phyloP scores from a whole-genome alignment of 1,140 invertebrate species.

The Panulirus ornatus region DNA sequence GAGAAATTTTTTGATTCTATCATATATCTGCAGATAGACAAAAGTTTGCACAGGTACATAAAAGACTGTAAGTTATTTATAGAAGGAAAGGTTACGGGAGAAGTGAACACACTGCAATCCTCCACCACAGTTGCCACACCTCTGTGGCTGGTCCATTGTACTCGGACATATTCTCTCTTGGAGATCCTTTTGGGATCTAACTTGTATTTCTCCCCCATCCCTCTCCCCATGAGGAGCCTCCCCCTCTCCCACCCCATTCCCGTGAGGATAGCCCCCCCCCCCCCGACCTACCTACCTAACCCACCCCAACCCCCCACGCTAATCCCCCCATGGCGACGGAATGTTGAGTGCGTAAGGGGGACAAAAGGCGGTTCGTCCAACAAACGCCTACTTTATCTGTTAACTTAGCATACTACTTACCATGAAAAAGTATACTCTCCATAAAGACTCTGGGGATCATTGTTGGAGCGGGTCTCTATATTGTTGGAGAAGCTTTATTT shows the following conservation, averaged over 20 bases:
- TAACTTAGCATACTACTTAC: conserved; percentile 62
- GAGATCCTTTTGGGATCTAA: neutral
- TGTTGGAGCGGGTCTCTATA: conserved; percentile 2
- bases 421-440: conserved; percentile 41
- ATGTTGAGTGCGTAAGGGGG: neutral
- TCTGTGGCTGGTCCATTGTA: no score
- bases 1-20: no score
- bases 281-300: neutral
- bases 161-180: no score
- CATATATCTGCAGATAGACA: no score
- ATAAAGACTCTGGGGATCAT: neutral
- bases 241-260: no score
- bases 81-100: no score
- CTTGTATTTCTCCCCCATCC: no score
- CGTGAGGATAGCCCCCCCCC: neutral
- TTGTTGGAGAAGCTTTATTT: conserved; percentile 21
- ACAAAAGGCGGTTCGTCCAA: neutral
- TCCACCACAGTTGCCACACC: no score
- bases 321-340: neutral
- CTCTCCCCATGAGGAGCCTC: no score
- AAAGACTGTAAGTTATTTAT: no score
- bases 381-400: conserved; percentile 38
- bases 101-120: no score
- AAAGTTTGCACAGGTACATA: no score
- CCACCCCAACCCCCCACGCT: conserved; percentile 1